Base-by-base conservation (phyloP, 2,113 vertebrate genomes). In the Marcusenius ussheri region DNA sequence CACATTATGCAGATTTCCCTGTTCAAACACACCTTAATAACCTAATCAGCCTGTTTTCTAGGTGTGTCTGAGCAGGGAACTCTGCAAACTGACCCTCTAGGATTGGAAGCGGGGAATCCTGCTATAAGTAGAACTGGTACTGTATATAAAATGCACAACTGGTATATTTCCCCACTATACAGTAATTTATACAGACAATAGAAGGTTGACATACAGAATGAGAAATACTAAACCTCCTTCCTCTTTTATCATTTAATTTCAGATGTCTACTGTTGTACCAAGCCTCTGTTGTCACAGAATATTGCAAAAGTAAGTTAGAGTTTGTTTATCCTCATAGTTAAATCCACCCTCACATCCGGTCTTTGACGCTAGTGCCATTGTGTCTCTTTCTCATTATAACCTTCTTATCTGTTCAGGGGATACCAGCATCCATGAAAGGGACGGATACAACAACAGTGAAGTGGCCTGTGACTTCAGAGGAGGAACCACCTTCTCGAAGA, bases 151-250 rank as follows among this genome's bases (percentile, higher is more conserved):
- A 77, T 77, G 1, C 70, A 39, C 11, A 17, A 74, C 66, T 74
- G 66, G 66, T 3, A 74, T 31, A 74, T 74, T 31, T 74, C n/a
- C 35, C 31, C 70, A 39, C 13, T 39, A 35, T 39, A n/a, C 27
- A 17, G 83, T 15, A 19, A 31, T 10, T 47, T 42, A 80, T 31
- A 88, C 87, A 93, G 93, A 92, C 49, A 87, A 47, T 21, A 46
- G 35, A 39, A 74, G 39, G 21, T 77, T 49, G n/a, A 93, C 90
- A 90, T 92, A 91, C 87, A 93, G 93, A 70, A 0, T 87, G 77
- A 17, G 17, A 62, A 0, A 51, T 35, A 35, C 53, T 62, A 51
- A 90, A 90, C 88, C 91, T 90, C 3, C 90, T 91, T 0, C 90
- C 84, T 49, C 87, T 90, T 47, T 92, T 66, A 1, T 91, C 35